phyloP scores from a whole-genome alignment of 2,888 invertebrate genomes.

The Scaptomyza flava region DNA sequence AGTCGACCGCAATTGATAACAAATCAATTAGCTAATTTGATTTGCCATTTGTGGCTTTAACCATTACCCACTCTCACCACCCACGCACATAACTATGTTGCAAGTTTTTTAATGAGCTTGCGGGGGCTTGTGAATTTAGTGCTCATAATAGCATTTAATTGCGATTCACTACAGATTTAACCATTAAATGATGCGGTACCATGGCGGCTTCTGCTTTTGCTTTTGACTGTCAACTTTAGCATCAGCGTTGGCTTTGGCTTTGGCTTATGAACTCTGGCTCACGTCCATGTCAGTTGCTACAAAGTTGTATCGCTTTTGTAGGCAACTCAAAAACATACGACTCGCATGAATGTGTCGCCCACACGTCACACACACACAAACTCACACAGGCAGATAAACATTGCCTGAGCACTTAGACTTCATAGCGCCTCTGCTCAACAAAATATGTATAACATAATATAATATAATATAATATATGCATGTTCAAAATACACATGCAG shows the following conservation, averaged over 20 bases:
- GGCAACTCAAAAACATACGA: slow-evolving; percentile 47
- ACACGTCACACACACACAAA: slow-evolving; percentile 12
- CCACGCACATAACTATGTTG: slow-evolving; percentile 4
- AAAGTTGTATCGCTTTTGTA: slow-evolving; percentile 35
- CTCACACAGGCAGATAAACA: slow-evolving; percentile 31
- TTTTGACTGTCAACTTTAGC: neutral
- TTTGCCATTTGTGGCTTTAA: slow-evolving; percentile 39
- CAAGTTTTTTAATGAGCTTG: slow-evolving; percentile 45
- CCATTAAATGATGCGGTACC: neutral
- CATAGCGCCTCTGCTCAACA: slow-evolving; percentile 31
- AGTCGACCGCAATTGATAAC: slow-evolving; percentile 56
- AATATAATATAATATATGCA: neutral
- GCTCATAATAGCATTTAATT: slow-evolving; percentile 20
- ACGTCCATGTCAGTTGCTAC: slow-evolving; percentile 38
- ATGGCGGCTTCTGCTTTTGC: neutral
- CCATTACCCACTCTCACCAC: neutral
- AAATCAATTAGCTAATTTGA: slow-evolving; percentile 66
- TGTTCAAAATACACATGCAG: slow-evolving; percentile 30
- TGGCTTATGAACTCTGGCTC: slow-evolving; percentile 45
- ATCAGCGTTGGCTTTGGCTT: slow-evolving; percentile 11
- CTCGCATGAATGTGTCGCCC: slow-evolving; percentile 32
- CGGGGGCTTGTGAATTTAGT: slow-evolving; percentile 21
- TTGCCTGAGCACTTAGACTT: slow-evolving; percentile 63
- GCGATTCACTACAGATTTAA: slow-evolving; percentile 14
- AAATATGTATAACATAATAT: slow-evolving; percentile 25